phyloP scores from a whole-genome alignment of 2,888 invertebrate genomes.

The Lasioglossum figueresi region DNA sequence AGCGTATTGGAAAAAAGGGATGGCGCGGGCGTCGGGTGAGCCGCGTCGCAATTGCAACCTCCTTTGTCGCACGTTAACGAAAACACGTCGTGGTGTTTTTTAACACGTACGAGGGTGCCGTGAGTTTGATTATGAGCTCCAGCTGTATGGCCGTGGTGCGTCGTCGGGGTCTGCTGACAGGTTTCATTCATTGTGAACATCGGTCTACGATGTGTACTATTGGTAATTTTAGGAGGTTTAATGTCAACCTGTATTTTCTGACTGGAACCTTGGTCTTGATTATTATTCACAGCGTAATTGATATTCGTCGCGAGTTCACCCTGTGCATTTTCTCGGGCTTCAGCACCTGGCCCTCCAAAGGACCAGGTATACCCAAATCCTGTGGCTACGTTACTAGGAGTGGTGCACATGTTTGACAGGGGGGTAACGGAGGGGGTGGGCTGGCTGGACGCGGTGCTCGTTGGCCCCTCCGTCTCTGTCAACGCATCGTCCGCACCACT shows the following conservation, averaged over 20 bases:
- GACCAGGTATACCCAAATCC: conserved; percentile 83
- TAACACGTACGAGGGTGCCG: conserved; percentile 83
- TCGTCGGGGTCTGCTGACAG: conserved; percentile 80
- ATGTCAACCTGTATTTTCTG: conserved; percentile 82
- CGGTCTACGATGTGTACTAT: conserved; percentile 80
- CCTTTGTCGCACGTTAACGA: conserved; percentile 82
- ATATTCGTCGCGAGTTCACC: conserved; percentile 80
- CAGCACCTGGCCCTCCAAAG: conserved; percentile 81
- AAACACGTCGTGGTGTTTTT: conserved; percentile 82
- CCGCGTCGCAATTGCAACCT: conserved; percentile 82
- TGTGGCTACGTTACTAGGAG: conserved; percentile 82
- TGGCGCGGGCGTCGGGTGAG: conserved; percentile 80
- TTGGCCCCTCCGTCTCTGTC: conserved; percentile 78
- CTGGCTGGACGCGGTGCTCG: conserved; percentile 74
- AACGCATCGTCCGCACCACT: conserved; percentile 81
- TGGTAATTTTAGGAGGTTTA: conserved; percentile 80
- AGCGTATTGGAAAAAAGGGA: conserved; percentile 82
- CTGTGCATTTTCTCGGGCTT: conserved; percentile 80
- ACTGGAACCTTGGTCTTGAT: conserved; percentile 82
- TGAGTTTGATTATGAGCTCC: conserved; percentile 84
- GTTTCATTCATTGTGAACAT: conserved; percentile 82
- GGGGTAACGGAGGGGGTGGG: conserved; percentile 78
- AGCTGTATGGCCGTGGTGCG: conserved; percentile 77
- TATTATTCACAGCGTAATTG: conserved; percentile 82
- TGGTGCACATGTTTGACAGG: conserved; percentile 82